A percentile compares a stretch with the other conserved stretches of the same genome.
phyloP scores from a whole-genome alignment of 2,797 vertebrate genomes.

The Neosalanx taihuensis region DNA sequence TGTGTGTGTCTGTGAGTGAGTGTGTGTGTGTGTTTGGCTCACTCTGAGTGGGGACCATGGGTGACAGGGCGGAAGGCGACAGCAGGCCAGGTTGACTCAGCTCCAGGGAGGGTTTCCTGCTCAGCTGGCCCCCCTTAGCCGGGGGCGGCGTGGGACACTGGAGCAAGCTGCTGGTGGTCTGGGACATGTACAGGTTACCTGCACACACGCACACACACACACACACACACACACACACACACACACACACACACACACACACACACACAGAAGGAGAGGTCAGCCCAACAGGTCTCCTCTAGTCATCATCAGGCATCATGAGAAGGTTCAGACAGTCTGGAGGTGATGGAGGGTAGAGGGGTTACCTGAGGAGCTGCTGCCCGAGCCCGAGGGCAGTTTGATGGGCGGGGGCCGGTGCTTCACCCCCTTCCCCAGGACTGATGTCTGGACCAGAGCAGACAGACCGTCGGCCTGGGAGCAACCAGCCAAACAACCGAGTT shows the following conservation, averaged over 20 bases:
- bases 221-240: neutral
- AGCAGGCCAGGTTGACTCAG: constrained; percentile 88
- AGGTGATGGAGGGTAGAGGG: neutral
- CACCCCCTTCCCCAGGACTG: constrained; percentile 89
- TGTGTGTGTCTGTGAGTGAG: neutral
- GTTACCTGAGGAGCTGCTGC: constrained; percentile 78
- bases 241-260: too few species aligned
- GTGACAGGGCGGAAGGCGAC: constrained; percentile 89
- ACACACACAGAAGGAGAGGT: neutral
- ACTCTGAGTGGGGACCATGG: constrained; percentile 94
- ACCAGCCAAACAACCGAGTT: constrained; percentile 1
- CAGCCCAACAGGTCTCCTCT: neutral
- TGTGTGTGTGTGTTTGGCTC: constrained; percentile 65
- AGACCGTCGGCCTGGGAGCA: constrained; percentile 79
- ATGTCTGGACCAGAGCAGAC: constrained; percentile 86
- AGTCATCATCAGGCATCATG: neutral
- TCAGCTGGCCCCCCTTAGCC: constrained; percentile 86
- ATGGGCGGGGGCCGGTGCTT: constrained; percentile 95
- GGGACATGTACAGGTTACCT: constrained; percentile 93
- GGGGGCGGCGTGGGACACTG: constrained; percentile 94
- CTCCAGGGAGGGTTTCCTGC: constrained; percentile 94
- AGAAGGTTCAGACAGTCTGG: neutral
- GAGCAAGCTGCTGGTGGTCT: constrained; percentile 88
- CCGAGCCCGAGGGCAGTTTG: constrained; percentile 89
- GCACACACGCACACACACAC: constrained; percentile 15